Conservation (phyloP, 2,797 vertebrate species). For the Zalophus californianus region DNA sequence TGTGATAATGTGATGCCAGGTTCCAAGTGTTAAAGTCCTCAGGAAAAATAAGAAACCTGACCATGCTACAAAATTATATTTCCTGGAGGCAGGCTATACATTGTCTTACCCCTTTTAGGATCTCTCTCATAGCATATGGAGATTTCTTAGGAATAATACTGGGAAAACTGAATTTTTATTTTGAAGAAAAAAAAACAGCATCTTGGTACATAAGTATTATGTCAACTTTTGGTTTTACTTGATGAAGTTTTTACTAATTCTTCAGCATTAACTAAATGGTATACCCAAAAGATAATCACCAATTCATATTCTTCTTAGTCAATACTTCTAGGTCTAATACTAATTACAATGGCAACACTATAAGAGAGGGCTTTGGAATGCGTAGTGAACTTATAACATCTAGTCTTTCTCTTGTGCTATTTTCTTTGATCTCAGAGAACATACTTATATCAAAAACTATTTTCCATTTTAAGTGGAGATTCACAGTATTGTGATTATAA, state of each 20-base stretch:
- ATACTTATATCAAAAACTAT: constrained; percentile 52
- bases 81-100: not conserved
- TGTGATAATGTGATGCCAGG: not conserved
- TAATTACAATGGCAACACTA: not conserved
- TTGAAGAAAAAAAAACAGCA: constrained; percentile 33
- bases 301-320: constrained; percentile 19
- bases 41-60: constrained; percentile 45
- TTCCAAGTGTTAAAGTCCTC: not conserved
- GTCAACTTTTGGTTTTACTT: constrained; percentile 27
- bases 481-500: constrained; percentile 44
- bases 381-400: not conserved
- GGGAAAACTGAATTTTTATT: constrained; percentile 47
- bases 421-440: constrained; percentile 39
- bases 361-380: not conserved
- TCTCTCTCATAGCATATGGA: not conserved
- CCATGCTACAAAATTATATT: constrained; percentile 13
- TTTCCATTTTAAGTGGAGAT: constrained; percentile 26
- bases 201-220: not conserved
- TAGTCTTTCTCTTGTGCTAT: constrained; percentile 37
- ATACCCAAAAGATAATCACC: constrained; percentile 32
- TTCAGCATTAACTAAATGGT: constrained; percentile 51
- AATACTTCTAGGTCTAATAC: not conserved
- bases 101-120: not conserved
- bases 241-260: constrained; percentile 35
- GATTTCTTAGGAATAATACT: constrained; percentile 12